These are phyloP conservation scores for Heteractis magnifica DNA, from an alignment of 92 coral and sea anemone genomes.

Conservation along the genomic window DNA sequence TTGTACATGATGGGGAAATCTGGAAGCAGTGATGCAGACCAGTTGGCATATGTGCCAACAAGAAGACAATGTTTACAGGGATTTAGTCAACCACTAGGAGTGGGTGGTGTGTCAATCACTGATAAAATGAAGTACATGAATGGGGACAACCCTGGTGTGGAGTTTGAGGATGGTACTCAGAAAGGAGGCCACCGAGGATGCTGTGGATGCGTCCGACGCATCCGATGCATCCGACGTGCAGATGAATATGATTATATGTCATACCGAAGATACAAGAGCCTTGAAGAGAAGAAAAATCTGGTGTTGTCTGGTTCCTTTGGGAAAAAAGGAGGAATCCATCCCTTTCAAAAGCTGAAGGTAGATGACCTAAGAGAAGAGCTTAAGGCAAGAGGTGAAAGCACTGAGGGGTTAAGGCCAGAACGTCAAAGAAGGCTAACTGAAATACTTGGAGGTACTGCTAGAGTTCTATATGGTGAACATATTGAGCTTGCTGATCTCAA, in stretches of 20 bases:
- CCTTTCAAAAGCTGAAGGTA: slow-evolving; percentile 34
- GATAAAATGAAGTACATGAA: slow-evolving; percentile 37
- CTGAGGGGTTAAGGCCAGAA: not conserved
- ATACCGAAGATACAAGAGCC: slow-evolving; percentile 17
- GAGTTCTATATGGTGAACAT: slow-evolving; percentile 18
- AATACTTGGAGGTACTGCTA: slow-evolving; percentile 15
- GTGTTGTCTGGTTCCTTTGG: slow-evolving; percentile 31
- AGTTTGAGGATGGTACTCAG: slow-evolving; percentile 44
- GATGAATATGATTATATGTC: slow-evolving; percentile 36
- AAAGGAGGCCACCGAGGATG: slow-evolving; percentile 29
- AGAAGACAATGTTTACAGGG: not conserved
- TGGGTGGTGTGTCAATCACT: not conserved
- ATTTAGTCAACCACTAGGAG: not conserved
- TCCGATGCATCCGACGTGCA: slow-evolving; percentile 34
- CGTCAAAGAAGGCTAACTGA: slow-evolving; percentile 15
- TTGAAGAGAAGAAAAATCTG: slow-evolving; percentile 24
- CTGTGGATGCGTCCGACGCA: too few relatives aligned
- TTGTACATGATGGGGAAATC: too few relatives aligned
- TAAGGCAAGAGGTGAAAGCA: slow-evolving; percentile 19
- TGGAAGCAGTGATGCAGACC: too few relatives aligned
- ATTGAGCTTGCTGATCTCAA: not conserved
- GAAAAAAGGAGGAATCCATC: slow-evolving; percentile 6
- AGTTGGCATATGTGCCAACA: too few relatives aligned
- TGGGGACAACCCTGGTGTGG: slow-evolving; percentile 43
- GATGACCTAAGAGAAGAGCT: not conserved